A percentile compares a stretch with the other conserved stretches of the same genome.
Conservation (phyloP, 1,140 invertebrate species). For the Caenorhabditis brenneri region DNA sequence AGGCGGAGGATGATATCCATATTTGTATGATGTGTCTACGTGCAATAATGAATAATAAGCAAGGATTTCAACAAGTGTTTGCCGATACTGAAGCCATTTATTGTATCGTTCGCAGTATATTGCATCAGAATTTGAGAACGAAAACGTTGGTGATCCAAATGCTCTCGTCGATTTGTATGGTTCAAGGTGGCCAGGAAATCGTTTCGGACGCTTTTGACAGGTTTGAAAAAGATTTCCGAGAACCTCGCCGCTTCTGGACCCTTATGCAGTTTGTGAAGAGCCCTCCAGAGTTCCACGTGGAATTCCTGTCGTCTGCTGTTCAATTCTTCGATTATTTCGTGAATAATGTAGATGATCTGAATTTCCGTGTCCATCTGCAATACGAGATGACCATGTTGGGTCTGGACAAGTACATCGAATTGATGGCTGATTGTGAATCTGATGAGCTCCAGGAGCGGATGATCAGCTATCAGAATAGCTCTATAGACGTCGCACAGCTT, state of each 20-base stretch:
- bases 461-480: slow-evolving; percentile 95
- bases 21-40: slow-evolving; percentile 98
- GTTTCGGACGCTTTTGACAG: slow-evolving; percentile 95
- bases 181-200: slow-evolving; percentile 96
- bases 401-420: slow-evolving; percentile 90
- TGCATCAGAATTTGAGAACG: slow-evolving; percentile 93
- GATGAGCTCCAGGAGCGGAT: slow-evolving; percentile 93
- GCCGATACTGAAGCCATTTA: slow-evolving; percentile 96
- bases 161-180: slow-evolving; percentile 87
- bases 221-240: slow-evolving; percentile 81
- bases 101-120: slow-evolving; percentile 93
- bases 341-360: slow-evolving; percentile 98
- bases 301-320: slow-evolving; percentile 99
- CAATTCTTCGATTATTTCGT: slow-evolving; percentile 99
- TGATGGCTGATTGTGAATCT: slow-evolving; percentile 80
- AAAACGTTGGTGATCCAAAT: slow-evolving; percentile 95
- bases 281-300: slow-evolving; percentile 94
- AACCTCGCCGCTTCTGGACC: slow-evolving; percentile 89
- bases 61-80: slow-evolving; percentile 98
- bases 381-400: slow-evolving; percentile 96
- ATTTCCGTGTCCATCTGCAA: slow-evolving; percentile 94
- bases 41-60: slow-evolving; percentile 99
- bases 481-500: slow-evolving; percentile 93
- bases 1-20: slow-evolving; percentile 96
- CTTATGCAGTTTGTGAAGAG: slow-evolving; percentile 97